Conservation (phyloP, 2,113 vertebrate species). For the Emydura subglobosa region DNA sequence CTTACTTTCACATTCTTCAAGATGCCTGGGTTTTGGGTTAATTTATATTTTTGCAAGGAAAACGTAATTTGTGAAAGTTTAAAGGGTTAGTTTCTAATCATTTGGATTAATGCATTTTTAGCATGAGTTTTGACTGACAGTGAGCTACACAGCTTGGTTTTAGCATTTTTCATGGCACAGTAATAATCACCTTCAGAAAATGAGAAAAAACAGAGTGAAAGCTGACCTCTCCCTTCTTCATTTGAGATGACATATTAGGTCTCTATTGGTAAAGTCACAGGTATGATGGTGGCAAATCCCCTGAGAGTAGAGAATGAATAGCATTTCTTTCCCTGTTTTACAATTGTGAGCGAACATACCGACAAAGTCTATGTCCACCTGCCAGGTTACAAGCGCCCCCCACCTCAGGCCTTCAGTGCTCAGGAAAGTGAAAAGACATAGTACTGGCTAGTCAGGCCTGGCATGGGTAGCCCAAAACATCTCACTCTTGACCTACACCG, state of each 20-base stretch:
- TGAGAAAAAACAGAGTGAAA: background rate
- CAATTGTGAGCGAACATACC: background rate
- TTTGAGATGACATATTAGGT: background rate
- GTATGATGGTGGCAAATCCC: background rate
- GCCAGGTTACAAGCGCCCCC: background rate
- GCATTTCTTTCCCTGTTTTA: background rate
- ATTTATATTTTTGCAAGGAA: background rate
- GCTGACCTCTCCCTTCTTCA: background rate
- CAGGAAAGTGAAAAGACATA: background rate
- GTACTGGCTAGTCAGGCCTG: background rate
- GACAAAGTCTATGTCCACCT: background rate
- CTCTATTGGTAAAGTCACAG: background rate
- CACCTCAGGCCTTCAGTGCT: background rate
- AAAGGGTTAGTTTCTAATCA: background rate
- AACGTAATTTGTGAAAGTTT: background rate
- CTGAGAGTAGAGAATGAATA: background rate
- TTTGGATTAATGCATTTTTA: background rate
- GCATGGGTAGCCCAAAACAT: background rate
- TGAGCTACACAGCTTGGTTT: background rate
- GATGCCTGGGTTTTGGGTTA: constrained; percentile 20
- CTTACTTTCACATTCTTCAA: constrained; percentile 38
- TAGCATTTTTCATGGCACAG: background rate
- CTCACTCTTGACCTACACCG: background rate
- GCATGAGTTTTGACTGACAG: background rate
- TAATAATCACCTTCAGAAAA: background rate